These are phyloP conservation scores for Mesochorus sp. DNA, from an alignment of 2,888 invertebrate species.

Conservation along the genomic window DNA sequence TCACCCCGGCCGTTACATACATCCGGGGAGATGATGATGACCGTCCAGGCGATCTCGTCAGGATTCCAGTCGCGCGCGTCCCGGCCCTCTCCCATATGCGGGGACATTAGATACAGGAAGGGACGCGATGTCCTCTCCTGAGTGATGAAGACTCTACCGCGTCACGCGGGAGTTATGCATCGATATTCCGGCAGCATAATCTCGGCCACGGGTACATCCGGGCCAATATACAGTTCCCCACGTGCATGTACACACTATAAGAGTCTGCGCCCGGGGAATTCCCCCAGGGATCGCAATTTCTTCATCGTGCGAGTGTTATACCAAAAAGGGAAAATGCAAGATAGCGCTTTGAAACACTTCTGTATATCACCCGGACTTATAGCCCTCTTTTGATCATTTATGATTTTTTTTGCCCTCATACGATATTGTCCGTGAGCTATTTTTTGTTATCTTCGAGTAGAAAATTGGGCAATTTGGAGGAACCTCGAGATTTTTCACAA, in stretches of 20 bases:
- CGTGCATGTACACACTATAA: slow-evolving; percentile 6
- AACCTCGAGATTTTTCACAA: too few species aligned
- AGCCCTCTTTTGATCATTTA: too few species aligned
- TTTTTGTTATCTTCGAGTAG: too few species aligned
- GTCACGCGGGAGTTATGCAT: slow-evolving; percentile 27
- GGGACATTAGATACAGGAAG: neutral
- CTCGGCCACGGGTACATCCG: slow-evolving; percentile 59
- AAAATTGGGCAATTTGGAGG: too few species aligned
- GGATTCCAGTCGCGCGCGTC: slow-evolving; percentile 40
- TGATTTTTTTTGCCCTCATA: too few species aligned
- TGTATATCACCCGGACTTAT: too few species aligned
- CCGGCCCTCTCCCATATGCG: slow-evolving; percentile 7
- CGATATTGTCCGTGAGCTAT: too few species aligned
- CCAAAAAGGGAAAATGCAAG: too few species aligned
- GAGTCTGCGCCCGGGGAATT: slow-evolving; percentile 43
- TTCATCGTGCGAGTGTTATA: too few species aligned
- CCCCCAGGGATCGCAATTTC: too few species aligned
- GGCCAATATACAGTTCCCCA: slow-evolving; percentile 22
- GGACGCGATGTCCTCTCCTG: slow-evolving; percentile 25
- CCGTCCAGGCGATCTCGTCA: slow-evolving; percentile 44
- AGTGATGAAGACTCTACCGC: slow-evolving; percentile 50
- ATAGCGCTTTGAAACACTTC: too few species aligned
- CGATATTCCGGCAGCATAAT: slow-evolving; percentile 60
- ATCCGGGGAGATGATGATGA: slow-evolving; percentile 27
- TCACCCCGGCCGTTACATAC: slow-evolving; percentile 2